A percentile compares a stretch with the other conserved stretches of the same genome.
Conservation (phyloP, 2,113 vertebrate species). For the Elgaria multicarinata region DNA sequence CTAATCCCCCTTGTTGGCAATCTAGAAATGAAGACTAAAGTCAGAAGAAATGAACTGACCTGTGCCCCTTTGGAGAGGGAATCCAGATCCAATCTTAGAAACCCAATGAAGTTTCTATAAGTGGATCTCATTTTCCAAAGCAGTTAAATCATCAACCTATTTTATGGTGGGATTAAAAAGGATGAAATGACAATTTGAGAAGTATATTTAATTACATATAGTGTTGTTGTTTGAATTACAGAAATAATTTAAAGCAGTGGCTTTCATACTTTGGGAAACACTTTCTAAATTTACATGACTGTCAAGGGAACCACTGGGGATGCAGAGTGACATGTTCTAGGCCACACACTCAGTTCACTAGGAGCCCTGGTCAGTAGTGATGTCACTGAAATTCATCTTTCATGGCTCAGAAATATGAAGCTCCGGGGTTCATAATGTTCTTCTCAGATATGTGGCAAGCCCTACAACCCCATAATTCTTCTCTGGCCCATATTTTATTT, state of each 20-base stretch:
- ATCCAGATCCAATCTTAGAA: not conserved
- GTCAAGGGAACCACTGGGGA: no score
- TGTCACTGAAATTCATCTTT: not conserved
- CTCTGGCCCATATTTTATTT: not conserved
- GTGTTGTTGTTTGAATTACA: not conserved
- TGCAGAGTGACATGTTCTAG: no score
- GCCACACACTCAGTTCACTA: no score
- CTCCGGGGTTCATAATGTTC: not conserved
- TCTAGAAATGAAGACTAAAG: constrained; percentile 22
- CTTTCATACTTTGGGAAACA: not conserved
- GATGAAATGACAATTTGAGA: not conserved
- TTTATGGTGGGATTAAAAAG: not conserved
- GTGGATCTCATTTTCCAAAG: not conserved
- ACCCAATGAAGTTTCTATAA: not conserved
- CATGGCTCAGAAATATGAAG: not conserved
- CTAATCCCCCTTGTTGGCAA: constrained; percentile 23
- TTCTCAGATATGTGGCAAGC: not conserved
- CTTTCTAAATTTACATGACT: not conserved
- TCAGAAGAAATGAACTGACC: constrained; percentile 23
- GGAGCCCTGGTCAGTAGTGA: not conserved
- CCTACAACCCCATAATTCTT: not conserved
- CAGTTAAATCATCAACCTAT: not conserved
- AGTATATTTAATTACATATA: not conserved
- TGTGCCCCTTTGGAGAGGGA: not conserved
- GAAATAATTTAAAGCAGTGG: not conserved